A percentile compares a stretch with the other conserved stretches of the same genome.
Conservation (phyloP, 1,140 invertebrate genomes). For the Argopecten irradians region DNA sequence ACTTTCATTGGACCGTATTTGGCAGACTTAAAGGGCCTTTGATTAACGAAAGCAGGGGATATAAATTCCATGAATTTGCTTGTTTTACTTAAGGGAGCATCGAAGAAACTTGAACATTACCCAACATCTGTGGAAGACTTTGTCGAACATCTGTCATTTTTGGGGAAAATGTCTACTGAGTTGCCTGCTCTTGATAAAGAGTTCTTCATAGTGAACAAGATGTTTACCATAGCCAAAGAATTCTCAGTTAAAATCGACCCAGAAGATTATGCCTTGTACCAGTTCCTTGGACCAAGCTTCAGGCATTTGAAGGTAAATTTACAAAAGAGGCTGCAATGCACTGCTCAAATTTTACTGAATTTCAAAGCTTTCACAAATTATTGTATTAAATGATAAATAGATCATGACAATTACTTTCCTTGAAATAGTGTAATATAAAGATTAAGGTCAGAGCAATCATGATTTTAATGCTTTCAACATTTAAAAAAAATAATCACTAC, state of each 20-base stretch:
- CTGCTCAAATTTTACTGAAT: background rate
- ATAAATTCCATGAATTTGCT: no score
- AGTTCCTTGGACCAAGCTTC: slow-evolving; percentile 75
- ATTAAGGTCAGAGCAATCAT: no score
- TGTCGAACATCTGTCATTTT: slow-evolving; percentile 76
- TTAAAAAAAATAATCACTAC: no score
- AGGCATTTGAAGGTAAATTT: slow-evolving; percentile 74
- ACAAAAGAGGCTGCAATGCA: background rate
- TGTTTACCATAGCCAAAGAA: slow-evolving; percentile 75
- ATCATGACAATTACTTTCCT: background rate
- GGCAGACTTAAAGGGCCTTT: background rate
- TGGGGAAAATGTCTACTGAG: slow-evolving; percentile 73
- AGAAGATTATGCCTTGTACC: slow-evolving; percentile 75
- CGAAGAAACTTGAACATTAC: slow-evolving; percentile 72
- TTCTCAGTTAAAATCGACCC: slow-evolving; percentile 70
- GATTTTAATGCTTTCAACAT: no score
- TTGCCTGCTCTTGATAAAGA: slow-evolving; percentile 75
- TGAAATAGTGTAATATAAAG: background rate
- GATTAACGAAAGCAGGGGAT: no score
- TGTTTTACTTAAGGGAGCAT: slow-evolving; percentile 66
- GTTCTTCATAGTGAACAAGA: slow-evolving; percentile 68
- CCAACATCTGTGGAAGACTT: slow-evolving; percentile 75
- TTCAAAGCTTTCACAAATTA: background rate
- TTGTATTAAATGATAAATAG: background rate
- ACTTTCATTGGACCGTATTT: slow-evolving; percentile 12